phyloP scores from a whole-genome alignment of 1,140 invertebrate species.

The Pteromalus puparum region DNA sequence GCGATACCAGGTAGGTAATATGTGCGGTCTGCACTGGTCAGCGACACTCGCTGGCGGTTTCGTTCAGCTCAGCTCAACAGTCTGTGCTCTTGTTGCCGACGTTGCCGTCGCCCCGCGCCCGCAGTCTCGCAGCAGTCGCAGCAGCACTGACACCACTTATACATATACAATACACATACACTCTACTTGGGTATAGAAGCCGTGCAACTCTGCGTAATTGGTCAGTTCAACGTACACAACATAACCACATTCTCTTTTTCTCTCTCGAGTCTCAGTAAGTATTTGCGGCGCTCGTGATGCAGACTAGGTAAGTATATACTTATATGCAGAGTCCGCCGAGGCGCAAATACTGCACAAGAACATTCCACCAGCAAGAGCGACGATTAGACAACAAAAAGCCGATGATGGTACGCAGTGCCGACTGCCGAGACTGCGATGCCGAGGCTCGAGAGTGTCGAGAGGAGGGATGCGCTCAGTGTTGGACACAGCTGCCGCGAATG shows the following conservation, averaged over 20 bases:
- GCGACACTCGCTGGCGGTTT: neutral
- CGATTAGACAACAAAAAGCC: slow-evolving; percentile 20
- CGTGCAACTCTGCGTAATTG: slow-evolving; percentile 13
- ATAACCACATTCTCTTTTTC: slow-evolving; percentile 1
- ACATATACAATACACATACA: no score
- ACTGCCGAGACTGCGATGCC: no score
- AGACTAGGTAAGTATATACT: no score
- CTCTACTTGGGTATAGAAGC: neutral
- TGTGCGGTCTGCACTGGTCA: neutral
- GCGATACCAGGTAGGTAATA: neutral
- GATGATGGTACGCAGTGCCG: neutral
- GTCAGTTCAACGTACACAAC: neutral
- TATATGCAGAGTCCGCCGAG: neutral
- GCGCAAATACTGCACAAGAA: neutral
- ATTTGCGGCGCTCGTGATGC: neutral
- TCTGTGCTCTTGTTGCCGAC: neutral
- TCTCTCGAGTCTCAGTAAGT: neutral
- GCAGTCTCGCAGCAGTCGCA: neutral
- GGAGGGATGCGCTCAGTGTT: no score
- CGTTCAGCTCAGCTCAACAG: neutral
- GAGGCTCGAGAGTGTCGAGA: no score
- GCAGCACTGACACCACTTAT: no score
- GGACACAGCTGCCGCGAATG: no score
- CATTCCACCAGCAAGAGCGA: slow-evolving; percentile 8
- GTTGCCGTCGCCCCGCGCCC: no score